Evolutionary conservation across 2,113 vertebrate species (phyloP).

Genomic region (Petrocephalus zakoni): DNA sequence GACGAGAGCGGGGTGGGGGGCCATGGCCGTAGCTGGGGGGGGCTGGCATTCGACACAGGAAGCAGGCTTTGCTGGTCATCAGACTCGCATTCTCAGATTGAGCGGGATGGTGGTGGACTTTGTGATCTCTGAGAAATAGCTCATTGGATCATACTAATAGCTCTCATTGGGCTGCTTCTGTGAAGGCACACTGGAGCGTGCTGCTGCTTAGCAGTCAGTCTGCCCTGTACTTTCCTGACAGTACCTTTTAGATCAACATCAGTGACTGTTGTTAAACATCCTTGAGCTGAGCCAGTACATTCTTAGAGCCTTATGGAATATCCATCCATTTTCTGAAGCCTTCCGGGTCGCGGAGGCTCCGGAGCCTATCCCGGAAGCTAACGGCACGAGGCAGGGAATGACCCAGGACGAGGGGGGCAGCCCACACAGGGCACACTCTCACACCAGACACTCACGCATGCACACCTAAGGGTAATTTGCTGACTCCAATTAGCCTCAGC

Average conservation of each 20-base stretch:
- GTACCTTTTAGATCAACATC: not conserved
- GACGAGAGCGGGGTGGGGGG: not conserved
- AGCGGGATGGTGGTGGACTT: not conserved
- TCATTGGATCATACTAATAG: not conserved
- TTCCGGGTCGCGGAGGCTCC: no score
- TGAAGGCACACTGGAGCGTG: not conserved
- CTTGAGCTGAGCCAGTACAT: not conserved
- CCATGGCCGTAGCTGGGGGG: not conserved
- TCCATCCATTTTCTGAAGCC: not conserved
- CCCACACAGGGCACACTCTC: no score
- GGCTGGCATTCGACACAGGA: constrained; percentile 14
- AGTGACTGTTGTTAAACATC: not conserved
- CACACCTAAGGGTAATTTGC: no score
- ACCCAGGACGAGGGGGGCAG: no score
- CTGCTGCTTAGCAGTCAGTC: not conserved
- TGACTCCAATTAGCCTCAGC: no score
- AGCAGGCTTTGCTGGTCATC: not conserved
- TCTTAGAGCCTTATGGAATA: not conserved
- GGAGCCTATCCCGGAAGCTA: no score
- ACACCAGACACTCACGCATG: no score
- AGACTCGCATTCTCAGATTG: not conserved
- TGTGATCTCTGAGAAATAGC: not conserved
- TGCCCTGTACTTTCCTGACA: not conserved
- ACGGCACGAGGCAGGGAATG: no score
- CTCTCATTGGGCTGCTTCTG: not conserved